Evolutionary conservation across 2,888 invertebrate species (phyloP).

Genomic region (Tipula lateralis): DNA sequence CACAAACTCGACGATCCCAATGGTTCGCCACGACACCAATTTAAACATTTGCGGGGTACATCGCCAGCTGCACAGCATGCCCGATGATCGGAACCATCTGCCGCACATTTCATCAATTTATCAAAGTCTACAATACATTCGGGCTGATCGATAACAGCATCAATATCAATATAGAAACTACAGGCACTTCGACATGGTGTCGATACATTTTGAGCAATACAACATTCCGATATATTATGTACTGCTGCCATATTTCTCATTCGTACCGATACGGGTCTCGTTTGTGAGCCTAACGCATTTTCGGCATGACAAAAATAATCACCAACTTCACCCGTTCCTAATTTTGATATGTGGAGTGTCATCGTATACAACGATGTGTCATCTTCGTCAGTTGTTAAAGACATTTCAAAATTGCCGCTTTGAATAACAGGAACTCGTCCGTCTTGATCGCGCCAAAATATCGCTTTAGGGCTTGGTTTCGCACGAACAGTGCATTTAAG

Average conservation of each 20-base stretch:
- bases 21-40: constrained; percentile 77
- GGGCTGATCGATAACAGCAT: constrained; percentile 72
- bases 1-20: constrained; percentile 61
- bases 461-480: constrained; percentile 72
- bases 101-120: constrained; percentile 80
- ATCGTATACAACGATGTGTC: constrained; percentile 67
- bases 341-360: constrained; percentile 68
- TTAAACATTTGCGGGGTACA: constrained; percentile 74
- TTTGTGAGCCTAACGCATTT: constrained; percentile 71
- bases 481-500: constrained; percentile 74
- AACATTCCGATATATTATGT: constrained; percentile 75
- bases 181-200: constrained; percentile 76
- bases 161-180: constrained; percentile 76
- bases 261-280: constrained; percentile 68
- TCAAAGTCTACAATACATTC: constrained; percentile 79
- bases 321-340: constrained; percentile 66
- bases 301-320: constrained; percentile 82
- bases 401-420: constrained; percentile 68
- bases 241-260: constrained; percentile 59
- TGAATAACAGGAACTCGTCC: constrained; percentile 71
- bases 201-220: constrained; percentile 73
- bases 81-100: constrained; percentile 76
- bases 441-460: constrained; percentile 75
- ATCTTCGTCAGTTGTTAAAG: constrained; percentile 56
- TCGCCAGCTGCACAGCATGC: constrained; percentile 76